Base-by-base conservation (phyloP, 2,113 vertebrate species). In the Pagrus major region DNA sequence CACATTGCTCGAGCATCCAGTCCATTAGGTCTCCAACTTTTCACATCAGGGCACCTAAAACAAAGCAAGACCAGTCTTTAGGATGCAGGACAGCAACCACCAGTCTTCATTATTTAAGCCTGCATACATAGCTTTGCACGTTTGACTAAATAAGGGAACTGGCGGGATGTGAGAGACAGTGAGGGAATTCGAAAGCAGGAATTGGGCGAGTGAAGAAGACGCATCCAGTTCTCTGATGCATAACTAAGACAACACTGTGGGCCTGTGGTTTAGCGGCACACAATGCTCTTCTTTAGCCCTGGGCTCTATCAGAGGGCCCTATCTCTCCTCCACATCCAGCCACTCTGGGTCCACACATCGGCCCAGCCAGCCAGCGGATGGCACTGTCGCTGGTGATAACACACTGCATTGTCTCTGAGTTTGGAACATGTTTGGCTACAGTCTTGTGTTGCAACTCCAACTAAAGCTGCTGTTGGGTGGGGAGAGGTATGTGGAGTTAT, bases 201-300 rank as follows among this genome's bases (percentile, higher is more conserved):
- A 76, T 68, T 81, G 81, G 71, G 58, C 8, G 66, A 80, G 78
- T 91, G 88, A 85, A 59, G 80, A 84, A 76, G 79, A 84, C 44
- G 10, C 80, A 85, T 81, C 84, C 87, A 76, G 90, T 80, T 84
- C 89, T 87, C 58, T 89, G 92, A 92, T 89, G 92, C 92, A 89
- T 86, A 87, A 92, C 92, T 93, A 93, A 91, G 90, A 92, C 90
- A 91, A 87, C 79, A 83, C 72, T 27, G 73, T 59, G 73, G 69
- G 46, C 80, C 76, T 85, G 75, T 83, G 89, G 76, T 79, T 86
- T 76, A 79, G 78, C 71, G 55, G 63, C 80, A 84, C 86, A 88
- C 81, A 80, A 61, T 72, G 63, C 78, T 83, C 71, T 54, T 78
- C 71, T 89, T 84, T 67, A 80, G 85, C 84, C 84, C 75, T 35